Conservation (phyloP, 1,140 invertebrate species). For the Atta texana region DNA sequence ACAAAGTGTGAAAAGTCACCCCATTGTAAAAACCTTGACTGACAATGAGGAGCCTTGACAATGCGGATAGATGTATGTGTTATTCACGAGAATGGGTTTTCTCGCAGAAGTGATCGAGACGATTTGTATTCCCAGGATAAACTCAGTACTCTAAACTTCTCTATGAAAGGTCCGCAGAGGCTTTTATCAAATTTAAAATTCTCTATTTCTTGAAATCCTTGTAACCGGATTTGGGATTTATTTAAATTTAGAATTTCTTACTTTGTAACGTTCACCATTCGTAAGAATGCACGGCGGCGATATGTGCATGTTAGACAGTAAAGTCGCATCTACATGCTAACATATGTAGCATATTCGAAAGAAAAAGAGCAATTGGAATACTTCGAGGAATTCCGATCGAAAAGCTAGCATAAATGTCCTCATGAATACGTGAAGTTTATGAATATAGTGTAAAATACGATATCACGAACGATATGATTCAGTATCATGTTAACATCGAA, state of each 20-base stretch:
- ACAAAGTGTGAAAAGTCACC: conserved; percentile 2
- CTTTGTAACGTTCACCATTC: conserved; percentile 28
- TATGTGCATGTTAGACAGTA: conserved; percentile 39
- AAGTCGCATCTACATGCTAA: conserved; percentile 42
- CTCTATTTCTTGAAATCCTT: conserved; percentile 43
- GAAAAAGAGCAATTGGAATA: conserved; percentile 35
- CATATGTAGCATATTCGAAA: conserved; percentile 36
- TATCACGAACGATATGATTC: neutral
- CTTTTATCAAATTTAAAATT: conserved; percentile 61
- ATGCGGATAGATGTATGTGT: conserved; percentile 68
- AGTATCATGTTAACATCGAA: conserved; percentile 12
- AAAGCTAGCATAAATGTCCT: conserved; percentile 42
- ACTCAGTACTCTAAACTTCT: conserved; percentile 46
- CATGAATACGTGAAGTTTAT: conserved; percentile 53
- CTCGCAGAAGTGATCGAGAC: conserved; percentile 53
- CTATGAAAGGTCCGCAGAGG: conserved; percentile 32
- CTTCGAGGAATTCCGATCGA: conserved; percentile 33
- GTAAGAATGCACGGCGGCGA: conserved; percentile 18
- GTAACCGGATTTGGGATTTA: conserved; percentile 36
- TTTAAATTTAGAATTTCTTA: conserved; percentile 60
- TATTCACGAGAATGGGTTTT: conserved; percentile 68
- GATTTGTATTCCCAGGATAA: conserved; percentile 72
- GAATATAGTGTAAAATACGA: conserved; percentile 10
- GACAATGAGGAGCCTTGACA: conserved; percentile 60
- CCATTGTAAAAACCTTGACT: conserved; percentile 65